Percentiles rank a stretch among this genome's conserved stretches.
These are phyloP conservation scores for Callaeas wilsoni DNA, from an alignment of 2,113 vertebrate species.

Conservation along the genomic window DNA sequence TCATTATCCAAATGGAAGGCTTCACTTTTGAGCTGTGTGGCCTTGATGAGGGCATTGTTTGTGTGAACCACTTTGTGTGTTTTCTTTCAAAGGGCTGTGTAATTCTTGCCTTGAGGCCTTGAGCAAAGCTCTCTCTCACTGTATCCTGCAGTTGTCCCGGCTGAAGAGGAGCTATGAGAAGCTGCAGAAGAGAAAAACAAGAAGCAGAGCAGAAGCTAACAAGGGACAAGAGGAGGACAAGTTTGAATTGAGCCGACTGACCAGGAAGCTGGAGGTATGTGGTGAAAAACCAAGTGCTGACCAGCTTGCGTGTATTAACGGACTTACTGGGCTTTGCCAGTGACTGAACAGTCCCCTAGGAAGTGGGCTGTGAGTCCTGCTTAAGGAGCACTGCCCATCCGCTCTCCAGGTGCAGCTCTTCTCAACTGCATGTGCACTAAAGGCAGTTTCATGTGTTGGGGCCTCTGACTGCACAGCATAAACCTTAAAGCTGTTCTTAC, in stretches of 20 bases:
- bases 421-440: neutral
- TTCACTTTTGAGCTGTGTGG: neutral
- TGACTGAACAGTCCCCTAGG: neutral
- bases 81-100: neutral
- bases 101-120: neutral
- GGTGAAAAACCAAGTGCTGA: neutral
- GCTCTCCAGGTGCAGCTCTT: neutral
- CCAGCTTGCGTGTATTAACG: neutral
- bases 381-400: neutral
- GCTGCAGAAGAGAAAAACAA: slow-evolving; percentile 83
- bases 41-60: slow-evolving; percentile 6
- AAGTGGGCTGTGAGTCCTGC: neutral
- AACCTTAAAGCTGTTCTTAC: neutral
- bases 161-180: slow-evolving; percentile 92
- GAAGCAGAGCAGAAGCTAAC: slow-evolving; percentile 66
- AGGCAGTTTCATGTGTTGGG: neutral
- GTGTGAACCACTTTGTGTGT: neutral
- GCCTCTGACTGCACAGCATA: neutral
- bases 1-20: neutral
- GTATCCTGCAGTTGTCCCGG: slow-evolving; percentile 77
- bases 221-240: slow-evolving; percentile 69
- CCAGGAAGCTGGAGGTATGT: slow-evolving; percentile 81
- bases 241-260: slow-evolving; percentile 76
- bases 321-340: neutral
- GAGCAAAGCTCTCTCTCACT: neutral